Conservation (phyloP, 2,797 vertebrate genomes). For the Hippopotamyrus pictus region DNA sequence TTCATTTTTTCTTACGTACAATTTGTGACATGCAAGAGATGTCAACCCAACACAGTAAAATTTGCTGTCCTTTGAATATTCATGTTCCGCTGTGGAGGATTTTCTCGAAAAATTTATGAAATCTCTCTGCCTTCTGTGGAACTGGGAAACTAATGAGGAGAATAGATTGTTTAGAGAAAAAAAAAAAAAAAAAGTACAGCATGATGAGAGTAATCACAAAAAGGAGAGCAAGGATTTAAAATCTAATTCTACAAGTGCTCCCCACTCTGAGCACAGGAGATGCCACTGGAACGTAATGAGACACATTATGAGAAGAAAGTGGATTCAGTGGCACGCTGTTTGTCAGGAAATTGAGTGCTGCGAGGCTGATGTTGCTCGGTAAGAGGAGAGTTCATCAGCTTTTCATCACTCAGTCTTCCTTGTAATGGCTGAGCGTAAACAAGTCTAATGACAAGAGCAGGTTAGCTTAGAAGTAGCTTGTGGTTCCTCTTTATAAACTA, state of each 20-base stretch:
- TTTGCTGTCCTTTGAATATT: not conserved
- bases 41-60: not conserved
- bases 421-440: not conserved
- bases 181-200: not conserved
- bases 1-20: not conserved
- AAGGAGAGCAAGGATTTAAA: not conserved
- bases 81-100: not conserved
- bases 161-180: not conserved
- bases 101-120: not conserved
- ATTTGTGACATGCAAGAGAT: not conserved
- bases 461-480: not conserved
- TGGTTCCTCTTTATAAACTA: not conserved
- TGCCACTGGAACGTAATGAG: not conserved
- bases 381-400: not conserved
- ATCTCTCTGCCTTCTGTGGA: not conserved
- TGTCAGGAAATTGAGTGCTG: constrained; percentile 2
- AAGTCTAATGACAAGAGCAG: not conserved
- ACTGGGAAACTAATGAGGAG: not conserved
- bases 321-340: not conserved
- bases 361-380: not conserved
- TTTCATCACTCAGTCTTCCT: not conserved
- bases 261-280: not conserved
- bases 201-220: not conserved
- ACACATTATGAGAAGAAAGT: not conserved
- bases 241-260: not conserved